Conservation (phyloP, 1,140 invertebrate species). For the Rhysida immarginata region DNA sequence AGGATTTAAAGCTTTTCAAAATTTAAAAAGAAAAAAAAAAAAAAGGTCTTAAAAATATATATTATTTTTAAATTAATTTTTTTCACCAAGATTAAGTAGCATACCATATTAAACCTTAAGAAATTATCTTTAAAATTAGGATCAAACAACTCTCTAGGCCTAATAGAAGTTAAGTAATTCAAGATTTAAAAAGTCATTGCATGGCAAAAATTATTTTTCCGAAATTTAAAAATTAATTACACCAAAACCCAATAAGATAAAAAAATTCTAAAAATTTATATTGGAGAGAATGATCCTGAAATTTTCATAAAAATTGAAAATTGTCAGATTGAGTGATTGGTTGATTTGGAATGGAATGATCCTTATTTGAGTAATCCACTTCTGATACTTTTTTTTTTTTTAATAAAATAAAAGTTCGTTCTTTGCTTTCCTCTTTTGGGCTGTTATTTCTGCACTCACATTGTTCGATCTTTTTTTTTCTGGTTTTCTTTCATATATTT, state of each 20-base stretch:
- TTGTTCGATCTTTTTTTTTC: too few relatives aligned
- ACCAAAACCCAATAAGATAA: background rate
- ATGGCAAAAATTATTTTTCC: background rate
- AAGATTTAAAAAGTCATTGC: background rate
- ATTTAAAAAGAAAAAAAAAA: too few relatives aligned
- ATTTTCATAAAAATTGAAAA: background rate
- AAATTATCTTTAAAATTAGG: background rate
- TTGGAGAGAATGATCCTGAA: background rate
- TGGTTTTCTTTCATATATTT: too few relatives aligned
- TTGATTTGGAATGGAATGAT: background rate
- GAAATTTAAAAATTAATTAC: background rate
- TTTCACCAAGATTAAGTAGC: background rate
- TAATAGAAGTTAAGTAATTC: background rate
- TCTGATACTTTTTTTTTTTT: too few relatives aligned
- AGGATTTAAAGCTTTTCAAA: too few relatives aligned
- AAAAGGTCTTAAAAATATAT: background rate
- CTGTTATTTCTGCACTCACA: too few relatives aligned
- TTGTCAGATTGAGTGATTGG: background rate
- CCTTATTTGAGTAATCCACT: too few relatives aligned
- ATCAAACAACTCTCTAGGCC: background rate
- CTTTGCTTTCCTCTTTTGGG: too few relatives aligned
- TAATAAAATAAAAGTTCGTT: too few relatives aligned
- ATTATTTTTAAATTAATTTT: background rate
- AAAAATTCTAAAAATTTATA: background rate
- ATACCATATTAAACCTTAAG: background rate